A percentile compares a stretch with the other conserved stretches of the same genome.
phyloP scores from a whole-genome alignment of 2,797 vertebrate species.

The Sebastes matsubarae region DNA sequence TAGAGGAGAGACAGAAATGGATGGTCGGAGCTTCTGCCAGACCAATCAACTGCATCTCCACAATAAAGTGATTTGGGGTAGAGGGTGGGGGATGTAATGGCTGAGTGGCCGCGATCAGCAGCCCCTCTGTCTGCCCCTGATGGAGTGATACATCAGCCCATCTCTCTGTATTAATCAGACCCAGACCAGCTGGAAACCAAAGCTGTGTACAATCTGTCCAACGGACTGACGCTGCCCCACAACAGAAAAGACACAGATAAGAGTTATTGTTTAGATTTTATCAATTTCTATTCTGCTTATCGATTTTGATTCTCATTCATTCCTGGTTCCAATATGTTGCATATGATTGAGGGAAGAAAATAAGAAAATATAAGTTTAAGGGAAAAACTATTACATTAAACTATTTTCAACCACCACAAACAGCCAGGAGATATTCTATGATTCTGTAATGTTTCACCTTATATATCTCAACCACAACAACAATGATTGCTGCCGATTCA shows the following conservation, averaged over 20 bases:
- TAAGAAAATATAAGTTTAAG: neutral
- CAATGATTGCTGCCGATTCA: neutral
- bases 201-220: neutral
- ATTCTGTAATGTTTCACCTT: neutral
- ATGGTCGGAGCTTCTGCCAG: neutral
- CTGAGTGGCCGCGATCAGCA: conserved; percentile 30
- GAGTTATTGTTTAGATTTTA: conserved; percentile 1
- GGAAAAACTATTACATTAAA: neutral
- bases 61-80: neutral
- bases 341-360: neutral
- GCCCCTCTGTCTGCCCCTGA: conserved; percentile 28
- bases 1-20: neutral
- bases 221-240: neutral
- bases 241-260: neutral
- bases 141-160: conserved; percentile 30
- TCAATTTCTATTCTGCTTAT: neutral
- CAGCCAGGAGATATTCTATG: neutral
- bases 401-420: neutral
- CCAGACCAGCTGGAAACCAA: conserved; percentile 30
- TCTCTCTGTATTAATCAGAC: conserved; percentile 30
- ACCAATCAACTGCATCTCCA: conserved; percentile 8
- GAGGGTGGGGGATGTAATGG: conserved; percentile 10
- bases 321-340: neutral
- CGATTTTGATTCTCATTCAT: neutral
- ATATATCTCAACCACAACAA: neutral